A percentile compares a stretch with the other conserved stretches of the same genome.
Evolutionary conservation across 1,140 invertebrate species (phyloP).

Genomic region (Piezodorus guildinii): DNA sequence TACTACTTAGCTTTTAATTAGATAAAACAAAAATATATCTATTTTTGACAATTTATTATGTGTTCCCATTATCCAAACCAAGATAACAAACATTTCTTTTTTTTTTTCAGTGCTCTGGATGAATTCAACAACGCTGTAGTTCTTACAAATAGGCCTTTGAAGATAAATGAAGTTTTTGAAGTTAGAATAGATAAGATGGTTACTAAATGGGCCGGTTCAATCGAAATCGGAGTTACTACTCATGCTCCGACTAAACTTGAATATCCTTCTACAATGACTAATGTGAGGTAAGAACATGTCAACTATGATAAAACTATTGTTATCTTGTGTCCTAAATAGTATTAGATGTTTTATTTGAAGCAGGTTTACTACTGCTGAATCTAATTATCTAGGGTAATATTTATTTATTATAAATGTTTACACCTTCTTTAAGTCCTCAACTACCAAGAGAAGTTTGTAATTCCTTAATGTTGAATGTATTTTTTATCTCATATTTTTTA

Average conservation of each 20-base stretch:
- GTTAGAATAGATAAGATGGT: constrained; percentile 78
- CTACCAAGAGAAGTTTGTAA: too few species aligned
- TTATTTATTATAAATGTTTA: neutral
- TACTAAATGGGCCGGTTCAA: constrained; percentile 90
- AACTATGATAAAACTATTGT: too few species aligned
- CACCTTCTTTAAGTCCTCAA: neutral
- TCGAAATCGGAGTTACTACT: constrained; percentile 89
- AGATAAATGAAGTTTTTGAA: constrained; percentile 81
- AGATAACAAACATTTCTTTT: neutral
- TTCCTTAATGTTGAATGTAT: too few species aligned
- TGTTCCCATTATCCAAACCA: too few species aligned
- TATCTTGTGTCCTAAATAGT: too few species aligned
- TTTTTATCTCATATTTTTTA: too few species aligned
- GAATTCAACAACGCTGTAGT: constrained; percentile 97
- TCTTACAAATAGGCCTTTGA: constrained; percentile 69
- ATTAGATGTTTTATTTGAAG: too few species aligned
- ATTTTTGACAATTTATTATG: too few species aligned
- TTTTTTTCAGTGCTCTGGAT: constrained; percentile 60
- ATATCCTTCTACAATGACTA: constrained; percentile 93
- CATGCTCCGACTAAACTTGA: constrained; percentile 77
- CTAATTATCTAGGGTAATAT: constrained; percentile 34
- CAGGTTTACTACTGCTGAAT: neutral
- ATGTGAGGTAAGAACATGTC: constrained; percentile 49
- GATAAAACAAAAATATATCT: neutral
- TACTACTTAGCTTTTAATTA: neutral